Evolutionary conservation across 2,888 invertebrate species (phyloP).

Genomic region (Idaea aversata): DNA sequence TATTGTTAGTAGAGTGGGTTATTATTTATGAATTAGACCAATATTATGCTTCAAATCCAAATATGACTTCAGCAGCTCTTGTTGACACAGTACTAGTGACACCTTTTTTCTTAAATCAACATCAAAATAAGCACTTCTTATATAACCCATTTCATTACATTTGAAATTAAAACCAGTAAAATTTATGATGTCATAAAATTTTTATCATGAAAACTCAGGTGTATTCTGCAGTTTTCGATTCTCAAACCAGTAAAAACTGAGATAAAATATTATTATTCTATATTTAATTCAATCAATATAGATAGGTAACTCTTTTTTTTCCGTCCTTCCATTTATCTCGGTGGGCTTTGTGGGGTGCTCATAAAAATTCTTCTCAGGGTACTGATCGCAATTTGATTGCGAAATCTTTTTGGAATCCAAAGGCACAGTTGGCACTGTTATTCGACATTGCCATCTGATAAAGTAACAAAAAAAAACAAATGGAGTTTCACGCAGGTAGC

Average conservation of each 20-base stretch:
- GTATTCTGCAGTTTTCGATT: constrained; percentile 28
- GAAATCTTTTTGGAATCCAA: constrained; percentile 31
- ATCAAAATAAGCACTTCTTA: neutral
- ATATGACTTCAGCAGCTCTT: neutral
- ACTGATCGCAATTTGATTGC: constrained; percentile 74
- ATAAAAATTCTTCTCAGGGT: constrained; percentile 66
- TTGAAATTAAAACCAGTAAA: constrained; percentile 5
- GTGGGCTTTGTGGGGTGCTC: constrained; percentile 56
- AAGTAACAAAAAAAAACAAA: no score
- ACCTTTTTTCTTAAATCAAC: neutral
- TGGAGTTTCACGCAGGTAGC: no score
- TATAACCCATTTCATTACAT: constrained; percentile 1
- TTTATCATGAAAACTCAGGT: constrained; percentile 20
- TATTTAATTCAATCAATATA: constrained; percentile 51
- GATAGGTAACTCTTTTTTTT: constrained; percentile 43
- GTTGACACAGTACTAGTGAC: neutral
- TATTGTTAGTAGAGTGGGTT: no score
- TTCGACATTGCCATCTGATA: neutral
- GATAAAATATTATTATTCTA: constrained; percentile 38
- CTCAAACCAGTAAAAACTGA: constrained; percentile 30
- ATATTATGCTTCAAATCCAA: neutral
- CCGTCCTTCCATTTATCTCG: constrained; percentile 49
- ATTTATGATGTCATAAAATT: constrained; percentile 20
- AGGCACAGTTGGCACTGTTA: constrained; percentile 13
- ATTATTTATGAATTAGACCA: no score